phyloP scores from a whole-genome alignment of 2,888 invertebrate species.

The Ecdyonurus torrentis region DNA sequence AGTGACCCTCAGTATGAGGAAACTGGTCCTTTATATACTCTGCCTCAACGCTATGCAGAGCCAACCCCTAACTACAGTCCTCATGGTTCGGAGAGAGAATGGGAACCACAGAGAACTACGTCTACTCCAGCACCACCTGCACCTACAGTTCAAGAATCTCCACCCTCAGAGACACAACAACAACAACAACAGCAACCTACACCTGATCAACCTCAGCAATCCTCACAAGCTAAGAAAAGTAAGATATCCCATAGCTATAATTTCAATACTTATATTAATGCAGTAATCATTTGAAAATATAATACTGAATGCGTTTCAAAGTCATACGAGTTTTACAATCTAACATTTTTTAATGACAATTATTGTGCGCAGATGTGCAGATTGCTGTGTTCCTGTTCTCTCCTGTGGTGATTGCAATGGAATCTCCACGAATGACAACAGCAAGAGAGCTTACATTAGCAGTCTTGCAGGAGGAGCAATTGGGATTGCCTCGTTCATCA shows the following conservation, averaged over 20 bases:
- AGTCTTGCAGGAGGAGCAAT: constrained; percentile 56
- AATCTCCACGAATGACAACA: constrained; percentile 42
- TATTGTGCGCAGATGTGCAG: background rate
- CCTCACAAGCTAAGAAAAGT: background rate
- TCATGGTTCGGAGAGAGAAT: background rate
- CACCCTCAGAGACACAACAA: background rate
- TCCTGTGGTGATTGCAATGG: constrained; percentile 62
- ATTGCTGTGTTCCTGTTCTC: constrained; percentile 58
- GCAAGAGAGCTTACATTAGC: constrained; percentile 38
- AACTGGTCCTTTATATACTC: constrained; percentile 38
- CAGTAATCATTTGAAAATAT: too few relatives aligned
- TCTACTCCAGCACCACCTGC: background rate
- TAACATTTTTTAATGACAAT: too few relatives aligned
- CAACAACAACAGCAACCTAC: constrained; percentile 5
- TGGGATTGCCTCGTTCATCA: constrained; percentile 56
- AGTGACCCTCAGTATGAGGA: constrained; percentile 34
- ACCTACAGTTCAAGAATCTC: background rate
- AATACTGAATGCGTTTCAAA: too few relatives aligned
- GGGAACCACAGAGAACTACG: background rate
- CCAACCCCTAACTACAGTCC: background rate
- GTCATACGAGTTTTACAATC: too few relatives aligned
- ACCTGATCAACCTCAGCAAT: constrained; percentile 1
- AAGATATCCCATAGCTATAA: too few relatives aligned
- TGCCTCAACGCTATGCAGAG: constrained; percentile 34
- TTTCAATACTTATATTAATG: too few relatives aligned